Evolutionary conservation across 2,888 invertebrate genomes (phyloP), one percentile per base, ranked within the genome.

Genomic region (Hemaris fuciformis): DNA sequence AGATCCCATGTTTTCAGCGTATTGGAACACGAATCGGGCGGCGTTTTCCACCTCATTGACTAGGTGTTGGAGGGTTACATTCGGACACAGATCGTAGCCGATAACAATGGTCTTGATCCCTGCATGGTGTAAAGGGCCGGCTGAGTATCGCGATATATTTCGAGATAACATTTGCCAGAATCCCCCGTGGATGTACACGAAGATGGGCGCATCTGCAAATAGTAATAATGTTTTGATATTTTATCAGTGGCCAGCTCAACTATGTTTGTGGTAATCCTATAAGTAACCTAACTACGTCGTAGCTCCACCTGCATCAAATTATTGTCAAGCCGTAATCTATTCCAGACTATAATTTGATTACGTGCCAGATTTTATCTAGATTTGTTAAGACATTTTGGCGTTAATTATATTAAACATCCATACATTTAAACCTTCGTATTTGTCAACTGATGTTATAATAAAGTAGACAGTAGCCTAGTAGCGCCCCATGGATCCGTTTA

Each of bases 111-210:
- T 95, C 81, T 95, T 95, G 67, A 95, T 94, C 1, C 94, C 94
- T 23, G 91, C 90, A 34, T 93, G 85, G 69, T 95, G 91, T 1
- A 96, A 84, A 1, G 94, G 93, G 45, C 83, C 80, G 0, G 94
- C 95, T 18, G 94, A 89, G 65, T 94, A 95, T 6, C 94, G 93
- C 0, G 94, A 94, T 38, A 89, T 71, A 57, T 94, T 93, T 70
- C 94, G 94, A 58, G 91, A 93, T 34, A 95, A 76, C 64, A 93
- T 93, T 83, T 96, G 96, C 97, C 97, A 98, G 79, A 95, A 97
- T n/a, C 98, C 98, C 0, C 98, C 98, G 81, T 98, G 98, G 57
- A 98, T 88, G 78, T 94, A 97, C 3, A 97, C 93, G 62, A 97
- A 93, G 65, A 97, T 94, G 0, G 96, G 95, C 0, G 96, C 93